These are phyloP conservation scores for Amphiprion clarkii DNA, from an alignment of 2,797 vertebrate species.

Conservation along the genomic window DNA sequence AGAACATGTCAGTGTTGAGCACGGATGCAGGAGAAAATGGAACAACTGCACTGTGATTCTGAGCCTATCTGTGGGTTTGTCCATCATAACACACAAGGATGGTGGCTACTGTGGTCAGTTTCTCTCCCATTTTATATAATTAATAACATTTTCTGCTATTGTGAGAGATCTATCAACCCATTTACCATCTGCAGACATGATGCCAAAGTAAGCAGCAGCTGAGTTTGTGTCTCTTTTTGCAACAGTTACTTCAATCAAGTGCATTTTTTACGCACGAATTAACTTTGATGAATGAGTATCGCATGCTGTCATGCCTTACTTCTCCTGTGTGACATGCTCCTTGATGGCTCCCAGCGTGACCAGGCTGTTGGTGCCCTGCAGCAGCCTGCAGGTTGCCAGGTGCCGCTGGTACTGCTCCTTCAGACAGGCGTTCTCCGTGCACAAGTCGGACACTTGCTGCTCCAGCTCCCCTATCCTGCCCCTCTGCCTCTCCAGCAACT, in stretches of 20 bases:
- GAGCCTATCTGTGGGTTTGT: not conserved
- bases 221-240: not conserved
- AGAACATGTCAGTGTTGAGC: not conserved
- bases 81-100: not conserved
- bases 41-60: not conserved
- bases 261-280: not conserved
- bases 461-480: slow-evolving; percentile 94
- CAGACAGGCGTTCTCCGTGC: slow-evolving; percentile 90
- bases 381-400: slow-evolving; percentile 91
- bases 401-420: slow-evolving; percentile 93
- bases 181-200: slow-evolving; percentile 33
- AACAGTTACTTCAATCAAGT: slow-evolving; percentile 6
- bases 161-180: slow-evolving; percentile 5
- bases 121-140: not conserved
- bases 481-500: slow-evolving; percentile 93
- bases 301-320: slow-evolving; percentile 82
- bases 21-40: not conserved
- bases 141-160: not conserved
- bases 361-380: slow-evolving; percentile 79
- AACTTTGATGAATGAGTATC: not conserved
- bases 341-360: slow-evolving; percentile 83
- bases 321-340: slow-evolving; percentile 85
- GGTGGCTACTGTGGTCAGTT: not conserved
- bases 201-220: slow-evolving; percentile 2
- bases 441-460: slow-evolving; percentile 94